Base-by-base conservation (phyloP, 2,888 invertebrate genomes). In the Congeria kusceri region DNA sequence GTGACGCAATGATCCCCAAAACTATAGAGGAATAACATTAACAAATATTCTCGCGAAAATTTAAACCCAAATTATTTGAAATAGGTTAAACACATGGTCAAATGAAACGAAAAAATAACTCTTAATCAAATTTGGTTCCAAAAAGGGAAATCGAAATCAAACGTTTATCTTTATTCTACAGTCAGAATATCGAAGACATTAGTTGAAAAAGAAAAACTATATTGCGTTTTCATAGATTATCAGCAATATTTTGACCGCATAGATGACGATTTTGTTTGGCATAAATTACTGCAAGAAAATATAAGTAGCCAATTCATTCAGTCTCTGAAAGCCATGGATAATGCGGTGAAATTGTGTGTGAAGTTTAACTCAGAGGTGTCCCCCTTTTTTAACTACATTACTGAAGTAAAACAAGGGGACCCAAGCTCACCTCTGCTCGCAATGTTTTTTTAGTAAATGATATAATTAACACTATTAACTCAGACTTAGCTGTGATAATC, bases 161-260 rank as follows among this genome's bases (percentile, higher is more conserved):
- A 49, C 20, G n/a, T 49, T 4, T 49, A 49, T 49, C 5, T 49
- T 49, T 49, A 49, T 49, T 20, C 15, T 49, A 15, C 49, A 49
- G 5, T 20, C 49, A 20, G 15, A 9, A 49, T 49, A 49, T 9
- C 49, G 15, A 49, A 49, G 15, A 49, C 49, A 15, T 20, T 49
- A 5, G 15, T 4, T 49, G 49, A 49, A 49, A 49, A 49, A 15
- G 15, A n/a, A 49, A 49, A 49, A 49, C 49, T 49, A 5, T 49
- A 49, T 49, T 49, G 49, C 20, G 49, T 49, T 15, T 49, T 49
- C 15, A 20, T 49, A 49, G 49, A 49, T 15, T 49, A 49, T 15
- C 49, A 49, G 15, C 49, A 49, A 49, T 49, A n/a, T 49, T 49
- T 49, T 49, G 49, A 49, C 49, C 49, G 49, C 49, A 49, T 49